These are phyloP conservation scores for Sarcophaga peregrina DNA, from an alignment of 1,140 invertebrate genomes.

Conservation along the genomic window DNA sequence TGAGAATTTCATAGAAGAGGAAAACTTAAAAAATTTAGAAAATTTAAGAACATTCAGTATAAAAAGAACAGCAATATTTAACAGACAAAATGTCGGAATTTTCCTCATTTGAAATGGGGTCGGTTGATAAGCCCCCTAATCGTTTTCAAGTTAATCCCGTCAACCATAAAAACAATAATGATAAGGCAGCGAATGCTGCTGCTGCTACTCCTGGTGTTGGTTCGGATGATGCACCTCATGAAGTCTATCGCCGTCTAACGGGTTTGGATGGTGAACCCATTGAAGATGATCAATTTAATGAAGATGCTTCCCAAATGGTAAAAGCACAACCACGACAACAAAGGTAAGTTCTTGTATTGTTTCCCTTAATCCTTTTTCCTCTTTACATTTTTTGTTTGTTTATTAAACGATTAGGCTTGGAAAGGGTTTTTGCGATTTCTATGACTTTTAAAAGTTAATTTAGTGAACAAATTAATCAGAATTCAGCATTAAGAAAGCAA, in stretches of 20 bases:
- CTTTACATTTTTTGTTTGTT: not conserved
- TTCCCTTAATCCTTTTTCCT: no score
- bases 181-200: constrained; percentile 46
- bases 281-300: constrained; percentile 61
- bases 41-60: not conserved
- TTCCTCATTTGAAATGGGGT: constrained; percentile 62
- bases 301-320: constrained; percentile 53
- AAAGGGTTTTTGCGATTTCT: not conserved
- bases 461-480: not conserved
- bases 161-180: constrained; percentile 56
- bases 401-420: not conserved
- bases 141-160: constrained; percentile 66
- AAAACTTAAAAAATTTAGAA: no score
- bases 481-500: no score
- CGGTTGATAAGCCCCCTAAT: constrained; percentile 62
- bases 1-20: no score
- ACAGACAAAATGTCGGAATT: constrained; percentile 57
- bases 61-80: not conserved
- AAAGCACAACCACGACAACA: constrained; percentile 46
- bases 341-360: constrained; percentile 1
- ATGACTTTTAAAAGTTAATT: not conserved
- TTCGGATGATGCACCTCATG: constrained; percentile 53
- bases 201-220: constrained; percentile 16
- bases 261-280: constrained; percentile 60
- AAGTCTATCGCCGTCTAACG: constrained; percentile 61